Evolutionary conservation across 2,113 vertebrate genomes (phyloP).

Genomic region (Todiramphus chloris): DNA sequence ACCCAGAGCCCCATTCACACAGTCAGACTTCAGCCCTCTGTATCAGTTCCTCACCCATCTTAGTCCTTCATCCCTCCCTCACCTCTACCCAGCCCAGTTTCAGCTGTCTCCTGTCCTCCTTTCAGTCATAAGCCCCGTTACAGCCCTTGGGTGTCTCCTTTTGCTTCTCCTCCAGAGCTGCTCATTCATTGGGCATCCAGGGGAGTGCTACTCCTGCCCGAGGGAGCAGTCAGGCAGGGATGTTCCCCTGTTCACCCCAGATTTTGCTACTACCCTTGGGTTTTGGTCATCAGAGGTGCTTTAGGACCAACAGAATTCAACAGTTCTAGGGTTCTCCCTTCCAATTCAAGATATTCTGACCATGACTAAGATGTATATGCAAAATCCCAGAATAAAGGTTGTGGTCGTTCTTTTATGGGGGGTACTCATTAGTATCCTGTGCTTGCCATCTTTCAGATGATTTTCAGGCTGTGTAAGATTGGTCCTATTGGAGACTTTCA

Average conservation of each 20-base stretch:
- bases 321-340: background rate
- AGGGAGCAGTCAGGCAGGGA: background rate
- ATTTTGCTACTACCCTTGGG: background rate
- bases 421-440: background rate
- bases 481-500: background rate
- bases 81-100: background rate
- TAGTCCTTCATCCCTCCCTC: background rate
- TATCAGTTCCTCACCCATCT: background rate
- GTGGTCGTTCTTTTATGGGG: fast-evolving
- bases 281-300: background rate
- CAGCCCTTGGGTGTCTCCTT: background rate
- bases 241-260: fast-evolving
- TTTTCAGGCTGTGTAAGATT: background rate
- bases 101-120: background rate
- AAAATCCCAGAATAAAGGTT: background rate
- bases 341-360: background rate
- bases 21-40: background rate
- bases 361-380: fast-evolving
- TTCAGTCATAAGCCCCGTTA: background rate
- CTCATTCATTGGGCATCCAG: background rate
- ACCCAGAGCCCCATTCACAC: background rate
- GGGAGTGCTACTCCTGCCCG: background rate
- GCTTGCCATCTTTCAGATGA: background rate
- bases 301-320: background rate
- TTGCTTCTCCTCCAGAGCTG: background rate